Base-by-base conservation (phyloP, 2,888 invertebrate species). In the Aphrophora alni region DNA sequence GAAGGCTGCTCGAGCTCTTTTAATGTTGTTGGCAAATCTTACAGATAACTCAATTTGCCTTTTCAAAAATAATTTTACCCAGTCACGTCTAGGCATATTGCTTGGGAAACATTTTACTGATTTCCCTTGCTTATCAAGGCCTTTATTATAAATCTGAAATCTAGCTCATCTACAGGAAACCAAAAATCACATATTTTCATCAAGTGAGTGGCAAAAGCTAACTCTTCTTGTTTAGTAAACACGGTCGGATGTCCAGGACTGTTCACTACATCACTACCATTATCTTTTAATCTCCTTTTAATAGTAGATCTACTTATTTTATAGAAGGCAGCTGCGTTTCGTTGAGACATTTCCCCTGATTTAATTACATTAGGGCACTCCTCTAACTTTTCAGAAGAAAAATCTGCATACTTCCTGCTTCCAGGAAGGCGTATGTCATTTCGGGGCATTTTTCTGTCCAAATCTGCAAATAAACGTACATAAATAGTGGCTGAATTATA, bases 41-140 rank as follows among this genome's bases (percentile, higher is more conserved):
- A 71, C 75, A 21, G 80, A 70, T 27, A 80, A 59, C 17, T 75
- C 51, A 68, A 69, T 28, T 27, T 80, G 28, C 70, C 75, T 75
- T 44, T 21, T 75, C 26, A 75, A 44, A 80, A 80, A 80, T 21
- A 17, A 75, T 44, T 75, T 75, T 0, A 80, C 71, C 85, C 85
- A 86, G 51, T 85, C 85, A 68, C 77, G 77, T 44, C 85, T 85
- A 38, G 86, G 85, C 24, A 84, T 38, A 81, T 85, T 85, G 77
- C 84, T 82, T 80, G 78, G 81, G 76, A 85, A 85, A 44, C 75
- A 26, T 71, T 38, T 59, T 21, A 81, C 80, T 28, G 70, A 28
- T 68, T 28, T 72, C 69, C 76, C 78, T 74, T 78, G 73, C 25
- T 27, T 38, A 70, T 59, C 74, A 21, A 78, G 28, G n/a, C 17